Evolutionary conservation across 2,797 vertebrate genomes (phyloP), one percentile per base, ranked within the genome.

Genomic region (Coilia nasus): DNA sequence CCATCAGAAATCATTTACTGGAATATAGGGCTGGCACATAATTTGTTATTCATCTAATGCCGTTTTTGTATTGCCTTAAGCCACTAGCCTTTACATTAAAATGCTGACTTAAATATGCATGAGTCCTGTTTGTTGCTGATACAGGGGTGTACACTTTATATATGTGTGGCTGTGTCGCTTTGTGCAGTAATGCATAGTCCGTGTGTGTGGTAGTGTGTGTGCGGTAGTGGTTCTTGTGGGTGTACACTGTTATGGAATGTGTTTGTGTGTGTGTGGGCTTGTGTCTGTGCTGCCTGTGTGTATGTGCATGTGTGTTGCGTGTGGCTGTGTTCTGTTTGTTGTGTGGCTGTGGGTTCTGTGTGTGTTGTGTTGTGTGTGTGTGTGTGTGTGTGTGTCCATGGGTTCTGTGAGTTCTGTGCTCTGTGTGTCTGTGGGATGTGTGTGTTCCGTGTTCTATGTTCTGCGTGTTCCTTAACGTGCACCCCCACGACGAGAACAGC

Each of bases 401-500:
- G 7, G 50, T 54, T 54, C 14, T 54, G 50, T 7, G 14, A 3
- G 9, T 54, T 9, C 2, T 10, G 7, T 3, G 50, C 15, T 81
- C 6, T 81, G 7, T 31, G 25, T 75, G 19, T 17, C 60, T 6
- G 31, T 60, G 10, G 12, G 1, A n/a, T n/a, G 35, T 41, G 35
- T 41, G 35, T 1, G 35, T 41, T 5, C 35, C 5, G 35, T 41
- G 1, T 41, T 54, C 1, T 14, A 54, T 60, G 10, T 83, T 64
- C 10, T 86, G 0, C 80, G 25, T 28, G 84, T 93, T 95, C 91
- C 97, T 99, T 99, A 97, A 98, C 94, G 28, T 67, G 6, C 10
- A 6, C 78, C 81, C 88, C 92, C 91, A 99, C 82, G 98, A 99
- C 90, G 98, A 99, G 95, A 99, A 98, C 93, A 99, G 98, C 91